phyloP scores from a whole-genome alignment of 2,113 vertebrate genomes.

The Nothobranchius furzeri region DNA sequence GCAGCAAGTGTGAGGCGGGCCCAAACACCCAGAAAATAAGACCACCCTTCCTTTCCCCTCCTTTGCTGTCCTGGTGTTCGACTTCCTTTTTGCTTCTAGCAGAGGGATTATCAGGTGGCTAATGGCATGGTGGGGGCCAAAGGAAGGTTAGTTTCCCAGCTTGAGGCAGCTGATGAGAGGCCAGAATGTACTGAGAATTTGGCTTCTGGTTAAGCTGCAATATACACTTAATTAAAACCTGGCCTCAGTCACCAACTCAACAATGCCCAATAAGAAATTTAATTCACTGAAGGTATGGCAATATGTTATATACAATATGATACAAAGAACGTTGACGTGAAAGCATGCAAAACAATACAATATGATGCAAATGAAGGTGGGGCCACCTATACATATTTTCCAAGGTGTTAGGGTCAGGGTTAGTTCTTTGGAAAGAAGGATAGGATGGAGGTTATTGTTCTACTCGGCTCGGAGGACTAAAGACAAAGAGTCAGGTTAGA shows the following conservation, averaged over 20 bases:
- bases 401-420: no score
- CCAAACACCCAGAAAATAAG: constrained; percentile 30
- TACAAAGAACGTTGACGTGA: no score
- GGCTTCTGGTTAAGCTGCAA: constrained; percentile 20
- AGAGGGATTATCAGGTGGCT: constrained; percentile 61
- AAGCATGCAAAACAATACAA: no score
- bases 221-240: constrained; percentile 33
- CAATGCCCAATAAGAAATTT: constrained; percentile 8
- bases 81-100: constrained; percentile 56
- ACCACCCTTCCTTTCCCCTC: constrained; percentile 20
- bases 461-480: no score
- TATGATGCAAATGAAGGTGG: no score
- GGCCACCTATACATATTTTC: no score
- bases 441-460: no score
- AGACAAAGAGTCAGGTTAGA: no score
- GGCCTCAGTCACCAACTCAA: constrained; percentile 30
- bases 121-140: constrained; percentile 51
- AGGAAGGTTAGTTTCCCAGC: constrained; percentile 50
- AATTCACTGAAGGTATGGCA: not conserved
- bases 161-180: constrained; percentile 32
- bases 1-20: constrained; percentile 32
- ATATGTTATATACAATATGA: no score
- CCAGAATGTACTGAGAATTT: constrained; percentile 5
- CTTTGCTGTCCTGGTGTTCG: constrained; percentile 34
- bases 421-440: no score